Evolutionary conservation across 2,888 invertebrate species (phyloP).

Genomic region (Drosophila demipolita): DNA sequence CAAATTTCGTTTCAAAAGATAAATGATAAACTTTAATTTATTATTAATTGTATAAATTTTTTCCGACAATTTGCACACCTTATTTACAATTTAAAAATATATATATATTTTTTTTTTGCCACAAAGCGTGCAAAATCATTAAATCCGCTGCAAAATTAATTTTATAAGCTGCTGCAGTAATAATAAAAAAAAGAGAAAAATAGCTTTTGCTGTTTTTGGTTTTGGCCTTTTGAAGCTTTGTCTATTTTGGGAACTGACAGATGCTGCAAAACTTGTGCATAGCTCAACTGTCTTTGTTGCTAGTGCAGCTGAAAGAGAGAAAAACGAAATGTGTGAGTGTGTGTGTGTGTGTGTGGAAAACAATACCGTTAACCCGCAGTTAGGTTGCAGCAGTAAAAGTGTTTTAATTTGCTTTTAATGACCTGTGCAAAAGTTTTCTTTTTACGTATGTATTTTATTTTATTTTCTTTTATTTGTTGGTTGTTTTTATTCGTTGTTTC

Average conservation of each 20-base stretch:
- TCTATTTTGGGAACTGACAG: slow-evolving; percentile 52
- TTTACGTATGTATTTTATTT: slow-evolving; percentile 27
- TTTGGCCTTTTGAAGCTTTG: slow-evolving; percentile 19
- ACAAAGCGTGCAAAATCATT: neutral
- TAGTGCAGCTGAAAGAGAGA: slow-evolving; percentile 15
- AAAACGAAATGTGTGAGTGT: slow-evolving; percentile 15
- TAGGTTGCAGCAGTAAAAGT: slow-evolving; percentile 53
- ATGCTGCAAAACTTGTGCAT: slow-evolving; percentile 32
- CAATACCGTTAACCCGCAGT: slow-evolving; percentile 44
- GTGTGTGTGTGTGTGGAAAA: slow-evolving; percentile 42
- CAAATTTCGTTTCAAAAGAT: neutral
- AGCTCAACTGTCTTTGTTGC: slow-evolving; percentile 33
- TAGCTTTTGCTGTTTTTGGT: neutral
- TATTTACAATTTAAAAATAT: slow-evolving; percentile 4
- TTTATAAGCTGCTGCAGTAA: neutral
- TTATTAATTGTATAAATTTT: neutral
- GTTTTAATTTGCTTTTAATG: slow-evolving; percentile 71
- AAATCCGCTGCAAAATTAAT: neutral
- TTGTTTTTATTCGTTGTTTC: neutral
- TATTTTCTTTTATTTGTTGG: slow-evolving; percentile 27
- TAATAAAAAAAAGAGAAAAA: neutral
- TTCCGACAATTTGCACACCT: slow-evolving; percentile 2
- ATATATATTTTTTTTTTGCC: too few species aligned
- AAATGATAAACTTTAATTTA: neutral
- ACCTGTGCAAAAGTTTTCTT: slow-evolving; percentile 39